These are phyloP conservation scores for Nannoperca obscura DNA, from an alignment of 2,797 vertebrate genomes.

Conservation along the genomic window DNA sequence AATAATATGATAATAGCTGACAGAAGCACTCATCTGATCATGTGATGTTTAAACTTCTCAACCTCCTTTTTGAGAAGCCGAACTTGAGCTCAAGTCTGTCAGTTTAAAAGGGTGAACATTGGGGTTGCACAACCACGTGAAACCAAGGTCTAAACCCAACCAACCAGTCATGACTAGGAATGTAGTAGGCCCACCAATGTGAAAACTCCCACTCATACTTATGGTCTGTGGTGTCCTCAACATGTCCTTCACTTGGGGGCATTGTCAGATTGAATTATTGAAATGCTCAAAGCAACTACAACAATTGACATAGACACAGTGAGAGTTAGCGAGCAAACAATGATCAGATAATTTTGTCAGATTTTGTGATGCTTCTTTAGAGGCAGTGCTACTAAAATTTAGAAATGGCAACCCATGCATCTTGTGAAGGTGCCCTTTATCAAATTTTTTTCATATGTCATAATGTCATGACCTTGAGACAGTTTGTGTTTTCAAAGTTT, in stretches of 20 bases:
- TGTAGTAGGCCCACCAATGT: constrained; percentile 5
- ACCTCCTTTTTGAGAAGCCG: not conserved
- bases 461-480: not conserved
- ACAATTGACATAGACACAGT: constrained; percentile 35
- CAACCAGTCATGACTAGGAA: not conserved
- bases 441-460: not conserved
- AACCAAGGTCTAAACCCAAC: constrained; percentile 12
- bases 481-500: not conserved
- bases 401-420: not conserved
- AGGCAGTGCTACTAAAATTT: not conserved
- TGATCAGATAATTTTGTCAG: not conserved
- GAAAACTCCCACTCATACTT: constrained; percentile 29
- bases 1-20: not conserved
- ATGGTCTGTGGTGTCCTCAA: constrained; percentile 45
- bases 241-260: constrained; percentile 56
- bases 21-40: not conserved
- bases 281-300: constrained; percentile 45
- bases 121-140: not conserved
- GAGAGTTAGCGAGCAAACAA: constrained; percentile 4
- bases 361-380: not conserved
- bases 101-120: not conserved
- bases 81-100: not conserved
- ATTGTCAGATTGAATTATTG: constrained; percentile 70
- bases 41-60: constrained; percentile 8
- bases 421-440: not conserved